Evolutionary conservation across 2,797 vertebrate species (phyloP).

Genomic region (Decapterus maruadsi): DNA sequence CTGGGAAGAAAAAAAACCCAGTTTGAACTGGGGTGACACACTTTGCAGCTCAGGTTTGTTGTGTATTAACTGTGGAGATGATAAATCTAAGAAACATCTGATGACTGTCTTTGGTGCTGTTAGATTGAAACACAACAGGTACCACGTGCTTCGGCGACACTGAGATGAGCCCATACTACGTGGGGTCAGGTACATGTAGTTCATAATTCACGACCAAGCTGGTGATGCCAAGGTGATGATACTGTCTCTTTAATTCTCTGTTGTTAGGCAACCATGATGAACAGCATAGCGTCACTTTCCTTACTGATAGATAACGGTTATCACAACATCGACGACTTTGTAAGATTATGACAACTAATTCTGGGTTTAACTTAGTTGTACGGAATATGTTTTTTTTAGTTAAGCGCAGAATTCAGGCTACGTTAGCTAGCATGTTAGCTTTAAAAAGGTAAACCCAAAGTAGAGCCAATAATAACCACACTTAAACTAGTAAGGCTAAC

Average conservation of each 20-base stretch:
- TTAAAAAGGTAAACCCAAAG: conserved; percentile 4
- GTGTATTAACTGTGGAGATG: neutral
- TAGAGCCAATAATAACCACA: neutral
- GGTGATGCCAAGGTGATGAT: neutral
- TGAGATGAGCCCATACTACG: neutral
- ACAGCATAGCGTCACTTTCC: conserved; percentile 29
- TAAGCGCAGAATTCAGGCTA: neutral
- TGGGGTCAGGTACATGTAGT: neutral
- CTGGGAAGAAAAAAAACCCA: neutral
- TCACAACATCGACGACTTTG: neutral
- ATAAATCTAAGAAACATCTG: neutral
- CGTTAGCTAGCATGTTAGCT: conserved; percentile 33
- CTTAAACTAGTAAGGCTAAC: conserved; percentile 19
- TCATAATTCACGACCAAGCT: neutral
- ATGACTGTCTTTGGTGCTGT: neutral
- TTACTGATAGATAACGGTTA: neutral
- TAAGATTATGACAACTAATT: too few relatives aligned
- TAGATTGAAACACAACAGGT: neutral
- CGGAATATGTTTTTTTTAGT: rapidly evolving
- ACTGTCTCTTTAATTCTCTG: conserved; percentile 71
- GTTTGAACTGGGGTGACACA: neutral
- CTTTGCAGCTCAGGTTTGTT: neutral
- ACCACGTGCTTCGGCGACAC: too few relatives aligned
- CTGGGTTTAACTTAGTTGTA: rapidly evolving
- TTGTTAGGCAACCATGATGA: conserved; percentile 74